Conservation (phyloP, 2,113 vertebrate species). For the Anhinga anhinga region DNA sequence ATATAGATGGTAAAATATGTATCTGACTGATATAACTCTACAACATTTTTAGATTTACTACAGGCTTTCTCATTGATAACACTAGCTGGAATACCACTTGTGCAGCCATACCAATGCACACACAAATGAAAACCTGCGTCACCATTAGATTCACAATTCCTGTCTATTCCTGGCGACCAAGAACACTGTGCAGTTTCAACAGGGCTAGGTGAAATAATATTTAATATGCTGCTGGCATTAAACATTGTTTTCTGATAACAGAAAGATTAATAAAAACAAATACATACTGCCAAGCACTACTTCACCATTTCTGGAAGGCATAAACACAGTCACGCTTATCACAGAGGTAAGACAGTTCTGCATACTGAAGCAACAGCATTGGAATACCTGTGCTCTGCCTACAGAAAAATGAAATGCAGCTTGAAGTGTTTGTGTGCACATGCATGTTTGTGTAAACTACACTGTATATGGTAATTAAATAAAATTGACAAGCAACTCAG, state of each 20-base stretch:
- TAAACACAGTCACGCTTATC: background rate
- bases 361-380: background rate
- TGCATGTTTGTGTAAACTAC: background rate
- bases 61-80: background rate
- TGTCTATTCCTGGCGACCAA: background rate
- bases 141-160: background rate
- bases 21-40: background rate
- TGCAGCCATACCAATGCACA: background rate
- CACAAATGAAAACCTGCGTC: background rate
- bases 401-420: background rate
- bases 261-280: background rate
- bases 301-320: background rate
- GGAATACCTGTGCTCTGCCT: background rate
- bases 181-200: background rate
- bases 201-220: background rate
- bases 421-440: accelerated
- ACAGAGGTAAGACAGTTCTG: background rate
- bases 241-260: background rate
- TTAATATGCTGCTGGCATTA: background rate
- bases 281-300: background rate
- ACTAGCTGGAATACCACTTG: background rate
- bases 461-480: background rate
- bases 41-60: background rate
- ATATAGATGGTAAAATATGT: background rate
- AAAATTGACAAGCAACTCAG: background rate